Conservation (phyloP, 2,797 vertebrate genomes). For the Lagothrix lagotricha region DNA sequence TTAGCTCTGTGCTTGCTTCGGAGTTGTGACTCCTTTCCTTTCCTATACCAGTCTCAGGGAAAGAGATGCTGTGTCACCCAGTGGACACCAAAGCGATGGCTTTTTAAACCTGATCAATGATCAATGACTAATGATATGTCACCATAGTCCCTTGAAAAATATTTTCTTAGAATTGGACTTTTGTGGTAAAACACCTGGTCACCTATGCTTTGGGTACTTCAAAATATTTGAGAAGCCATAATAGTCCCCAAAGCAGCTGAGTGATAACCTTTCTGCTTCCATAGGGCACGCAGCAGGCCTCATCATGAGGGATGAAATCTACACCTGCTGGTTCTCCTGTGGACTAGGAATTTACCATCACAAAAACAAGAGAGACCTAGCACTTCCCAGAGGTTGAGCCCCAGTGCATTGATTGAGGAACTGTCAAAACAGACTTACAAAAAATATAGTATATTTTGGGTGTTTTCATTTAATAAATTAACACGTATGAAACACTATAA, state of each 20-base stretch:
- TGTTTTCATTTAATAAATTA: constrained; percentile 30
- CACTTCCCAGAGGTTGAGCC: neutral
- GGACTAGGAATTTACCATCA: neutral
- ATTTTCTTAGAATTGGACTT: neutral
- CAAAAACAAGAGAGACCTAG: neutral
- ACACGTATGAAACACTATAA: neutral
- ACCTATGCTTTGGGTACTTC: neutral
- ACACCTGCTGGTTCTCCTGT: neutral
- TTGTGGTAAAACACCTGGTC: neutral
- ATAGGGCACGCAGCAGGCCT: accelerated
- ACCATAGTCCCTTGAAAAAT: neutral
- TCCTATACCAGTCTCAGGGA: neutral
- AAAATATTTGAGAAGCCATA: neutral
- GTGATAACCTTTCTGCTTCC: neutral
- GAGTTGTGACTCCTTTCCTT: neutral
- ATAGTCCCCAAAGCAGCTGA: neutral
- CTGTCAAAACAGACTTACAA: neutral
- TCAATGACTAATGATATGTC: too few species aligned
- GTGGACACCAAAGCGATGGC: neutral
- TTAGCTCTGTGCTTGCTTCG: neutral
- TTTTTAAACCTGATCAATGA: neutral
- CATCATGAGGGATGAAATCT: neutral
- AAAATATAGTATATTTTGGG: neutral
- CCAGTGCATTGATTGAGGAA: neutral
- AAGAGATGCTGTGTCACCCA: neutral